Percentiles rank a stretch among this genome's conserved stretches.
Evolutionary conservation across 1,140 invertebrate species (phyloP).

Genomic region (Armadillidium nasatum): DNA sequence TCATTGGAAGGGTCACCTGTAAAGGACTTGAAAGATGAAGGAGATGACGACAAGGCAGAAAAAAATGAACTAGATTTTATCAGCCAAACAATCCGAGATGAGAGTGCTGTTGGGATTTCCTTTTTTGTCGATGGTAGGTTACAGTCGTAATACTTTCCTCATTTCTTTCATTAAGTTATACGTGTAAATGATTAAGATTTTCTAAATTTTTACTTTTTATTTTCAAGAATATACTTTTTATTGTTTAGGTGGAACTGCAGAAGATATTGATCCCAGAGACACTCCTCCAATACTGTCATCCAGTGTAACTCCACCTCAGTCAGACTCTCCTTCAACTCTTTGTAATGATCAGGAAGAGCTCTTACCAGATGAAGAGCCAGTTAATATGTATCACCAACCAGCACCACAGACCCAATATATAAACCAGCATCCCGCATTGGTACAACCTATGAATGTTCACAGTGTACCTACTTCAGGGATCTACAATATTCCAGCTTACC

Average conservation of each 20-base stretch:
- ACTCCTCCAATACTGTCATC: neutral
- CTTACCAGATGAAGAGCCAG: neutral
- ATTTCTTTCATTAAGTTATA: neutral
- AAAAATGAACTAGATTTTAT: neutral
- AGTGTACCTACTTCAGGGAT: neutral
- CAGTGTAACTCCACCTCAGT: neutral
- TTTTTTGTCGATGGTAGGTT: conserved; percentile 2
- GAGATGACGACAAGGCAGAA: neutral
- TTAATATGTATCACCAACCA: neutral
- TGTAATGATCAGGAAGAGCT: neutral
- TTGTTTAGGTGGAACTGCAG: neutral
- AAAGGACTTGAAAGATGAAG: neutral
- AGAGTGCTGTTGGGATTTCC: neutral
- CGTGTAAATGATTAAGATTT: neutral
- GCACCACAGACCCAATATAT: neutral
- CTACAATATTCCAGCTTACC: neutral
- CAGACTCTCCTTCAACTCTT: neutral
- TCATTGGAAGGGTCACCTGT: neutral
- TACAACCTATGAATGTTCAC: neutral
- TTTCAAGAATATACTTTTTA: neutral
- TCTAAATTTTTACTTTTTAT: neutral
- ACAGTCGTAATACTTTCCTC: neutral
- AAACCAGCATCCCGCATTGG: neutral
- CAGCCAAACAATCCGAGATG: neutral
- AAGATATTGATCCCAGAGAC: neutral